Conservation (phyloP, 2,888 invertebrate genomes). For the Campopleginae sp. region DNA sequence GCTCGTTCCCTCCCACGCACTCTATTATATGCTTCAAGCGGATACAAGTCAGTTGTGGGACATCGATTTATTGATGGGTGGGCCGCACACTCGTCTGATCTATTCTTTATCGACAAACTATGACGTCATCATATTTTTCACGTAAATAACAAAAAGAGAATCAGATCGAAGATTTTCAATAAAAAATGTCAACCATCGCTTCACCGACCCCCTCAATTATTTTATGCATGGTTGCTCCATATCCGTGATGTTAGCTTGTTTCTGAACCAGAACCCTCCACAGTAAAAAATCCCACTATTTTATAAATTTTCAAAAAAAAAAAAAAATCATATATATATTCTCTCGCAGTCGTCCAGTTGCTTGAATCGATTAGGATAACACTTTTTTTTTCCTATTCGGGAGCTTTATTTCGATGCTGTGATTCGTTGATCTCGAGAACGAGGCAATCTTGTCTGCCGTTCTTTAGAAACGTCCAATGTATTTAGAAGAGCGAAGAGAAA, state of each 20-base stretch:
- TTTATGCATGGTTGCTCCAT: neutral
- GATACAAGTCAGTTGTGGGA: slow-evolving; percentile 57
- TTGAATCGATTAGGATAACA: neutral
- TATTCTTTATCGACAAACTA: neutral
- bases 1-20: slow-evolving; percentile 56
- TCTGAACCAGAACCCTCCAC: too few relatives aligned
- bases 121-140: slow-evolving; percentile 52
- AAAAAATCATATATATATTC: too few relatives aligned
- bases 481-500: slow-evolving; percentile 12
- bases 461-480: slow-evolving; percentile 7
- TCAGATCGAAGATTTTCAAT: slow-evolving; percentile 1
- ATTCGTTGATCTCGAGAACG: slow-evolving; percentile 38
- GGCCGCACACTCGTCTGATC: slow-evolving; percentile 41
- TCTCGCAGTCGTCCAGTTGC: neutral
- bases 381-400: neutral
- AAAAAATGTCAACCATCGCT: neutral
- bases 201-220: neutral
- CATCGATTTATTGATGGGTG: slow-evolving; percentile 63
- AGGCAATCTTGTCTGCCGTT: slow-evolving; percentile 8
- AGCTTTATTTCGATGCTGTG: slow-evolving; percentile 18
- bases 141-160: neutral
- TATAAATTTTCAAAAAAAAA: neutral
- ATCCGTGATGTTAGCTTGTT: too few relatives aligned
- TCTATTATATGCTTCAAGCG: slow-evolving; percentile 60
- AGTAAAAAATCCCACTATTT: too few relatives aligned